phyloP scores from a whole-genome alignment of 2,888 invertebrate genomes.

The Oegoconia quadripuncta region DNA sequence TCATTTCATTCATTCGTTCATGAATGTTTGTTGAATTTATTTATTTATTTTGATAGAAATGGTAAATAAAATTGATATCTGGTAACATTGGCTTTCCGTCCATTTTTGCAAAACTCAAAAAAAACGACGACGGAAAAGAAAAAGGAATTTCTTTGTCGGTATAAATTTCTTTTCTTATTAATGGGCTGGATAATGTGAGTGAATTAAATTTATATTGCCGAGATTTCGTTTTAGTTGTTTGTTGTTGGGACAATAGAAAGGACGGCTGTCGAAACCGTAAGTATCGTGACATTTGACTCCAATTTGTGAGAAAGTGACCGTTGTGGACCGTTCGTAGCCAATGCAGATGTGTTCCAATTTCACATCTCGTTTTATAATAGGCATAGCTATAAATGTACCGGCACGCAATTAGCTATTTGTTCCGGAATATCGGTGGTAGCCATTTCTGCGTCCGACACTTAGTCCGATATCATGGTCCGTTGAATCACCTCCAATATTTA shows the following conservation, averaged over 20 bases:
- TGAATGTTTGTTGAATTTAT: too few relatives aligned
- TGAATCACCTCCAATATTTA: slow-evolving; percentile 43
- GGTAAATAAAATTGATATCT: slow-evolving; percentile 13
- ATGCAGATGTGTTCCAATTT: slow-evolving; percentile 65
- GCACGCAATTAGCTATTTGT: slow-evolving; percentile 53
- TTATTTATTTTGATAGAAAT: too few relatives aligned
- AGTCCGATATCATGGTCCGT: slow-evolving; percentile 39
- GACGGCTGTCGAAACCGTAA: slow-evolving; percentile 53
- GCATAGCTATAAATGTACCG: slow-evolving; percentile 60
- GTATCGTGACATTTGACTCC: slow-evolving; percentile 59
- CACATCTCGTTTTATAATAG: slow-evolving; percentile 52
- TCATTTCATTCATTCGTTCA: too few relatives aligned
- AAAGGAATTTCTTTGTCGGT: slow-evolving; percentile 53
- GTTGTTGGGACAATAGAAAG: slow-evolving; percentile 29
- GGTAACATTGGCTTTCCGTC: slow-evolving; percentile 54
- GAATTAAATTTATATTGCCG: slow-evolving; percentile 39
- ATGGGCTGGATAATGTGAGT: slow-evolving; percentile 64
- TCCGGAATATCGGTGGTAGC: slow-evolving; percentile 49
- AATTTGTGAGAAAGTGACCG: slow-evolving; percentile 75
- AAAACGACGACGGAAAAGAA: slow-evolving; percentile 66
- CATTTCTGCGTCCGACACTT: slow-evolving; percentile 27
- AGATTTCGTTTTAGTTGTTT: slow-evolving; percentile 42
- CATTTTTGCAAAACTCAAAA: slow-evolving; percentile 69
- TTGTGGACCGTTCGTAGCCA: slow-evolving; percentile 52
- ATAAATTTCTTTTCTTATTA: slow-evolving; percentile 41